Evolutionary conservation across 1,140 invertebrate species (phyloP), one percentile per base, ranked within the genome.

Genomic region (Cataglyphis hispanica): DNA sequence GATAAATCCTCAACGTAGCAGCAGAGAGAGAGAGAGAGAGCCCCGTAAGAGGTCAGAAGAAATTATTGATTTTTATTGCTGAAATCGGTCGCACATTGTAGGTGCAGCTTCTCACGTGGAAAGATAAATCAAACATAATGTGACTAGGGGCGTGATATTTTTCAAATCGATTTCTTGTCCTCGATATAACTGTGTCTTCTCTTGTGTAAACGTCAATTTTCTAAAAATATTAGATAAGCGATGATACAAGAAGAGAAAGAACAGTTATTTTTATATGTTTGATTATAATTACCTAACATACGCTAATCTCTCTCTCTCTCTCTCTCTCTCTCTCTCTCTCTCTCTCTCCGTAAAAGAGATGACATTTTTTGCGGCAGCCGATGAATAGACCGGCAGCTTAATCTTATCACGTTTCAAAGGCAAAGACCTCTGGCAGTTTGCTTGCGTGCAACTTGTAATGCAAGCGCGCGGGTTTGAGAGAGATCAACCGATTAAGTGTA

Each of bases 401-500:
- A 89, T 70, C 87, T 89, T 63, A 88, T 83, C 72, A 53, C 61
- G 64, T 86, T 89, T 88, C 70, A 83, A 72, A 86, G 67, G 84
- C 84, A 60, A 81, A 86, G 76, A 75, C 67, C 75, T 25, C 31
- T 58, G 64, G 53, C 46, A 40, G 7, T 11, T 89, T 50, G 87
- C 76, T 89, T 61, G 88, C 87, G 88, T 89, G 88, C 87, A 83
- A 69, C 46, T 83, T 86, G 87, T 89, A 89, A 89, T 58, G 88
- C 88, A 85, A 89, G 70, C 87, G 53, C 74, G 61, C 67, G 56
- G 83, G 34, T 56, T 69, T 70, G 88, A 89, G 88, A 89, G 87
- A 89, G 87, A 89, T 86, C 88, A 89, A 88, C 87, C 87, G 88
- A 89, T 89, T 89, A 89, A 89, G 84, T 81, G 84, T 88, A 83